These are phyloP conservation scores for Craseonycteris thonglongyai DNA, from an alignment of 2,113 vertebrate species.

Conservation along the genomic window DNA sequence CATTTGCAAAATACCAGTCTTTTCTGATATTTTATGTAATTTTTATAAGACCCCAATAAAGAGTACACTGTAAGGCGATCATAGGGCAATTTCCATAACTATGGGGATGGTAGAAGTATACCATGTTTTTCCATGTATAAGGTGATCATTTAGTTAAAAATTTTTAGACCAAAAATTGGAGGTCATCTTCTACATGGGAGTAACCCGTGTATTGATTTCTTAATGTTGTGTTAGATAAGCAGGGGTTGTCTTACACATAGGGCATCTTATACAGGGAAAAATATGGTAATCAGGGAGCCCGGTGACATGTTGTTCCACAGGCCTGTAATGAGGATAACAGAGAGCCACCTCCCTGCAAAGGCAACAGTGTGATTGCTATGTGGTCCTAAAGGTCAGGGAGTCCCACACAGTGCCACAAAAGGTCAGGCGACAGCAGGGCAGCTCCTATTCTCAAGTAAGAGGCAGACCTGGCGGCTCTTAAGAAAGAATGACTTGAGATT, in stretches of 20 bases:
- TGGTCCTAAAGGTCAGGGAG: background rate
- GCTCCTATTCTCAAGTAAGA: background rate
- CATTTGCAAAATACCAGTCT: background rate
- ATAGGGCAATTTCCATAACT: background rate
- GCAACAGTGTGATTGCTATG: fast-evolving
- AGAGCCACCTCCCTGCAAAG: background rate
- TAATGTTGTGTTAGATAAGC: too few relatives aligned
- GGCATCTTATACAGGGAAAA: too few relatives aligned
- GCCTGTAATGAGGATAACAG: background rate
- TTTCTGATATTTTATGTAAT: background rate
- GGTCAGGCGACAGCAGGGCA: background rate
- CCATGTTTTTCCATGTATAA: too few relatives aligned
- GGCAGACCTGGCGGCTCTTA: background rate
- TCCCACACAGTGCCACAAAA: background rate
- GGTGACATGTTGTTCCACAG: background rate
- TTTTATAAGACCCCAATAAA: background rate
- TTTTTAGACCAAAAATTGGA: too few relatives aligned
- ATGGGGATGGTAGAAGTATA: background rate
- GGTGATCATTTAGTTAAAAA: too few relatives aligned
- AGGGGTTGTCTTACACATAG: too few relatives aligned
- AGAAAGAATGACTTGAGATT: background rate
- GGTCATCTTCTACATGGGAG: too few relatives aligned
- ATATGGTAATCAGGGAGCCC: background rate
- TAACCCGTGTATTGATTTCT: too few relatives aligned
- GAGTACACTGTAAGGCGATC: background rate